phyloP scores from a whole-genome alignment of 1,140 invertebrate species.

The Parapsyche elsis region DNA sequence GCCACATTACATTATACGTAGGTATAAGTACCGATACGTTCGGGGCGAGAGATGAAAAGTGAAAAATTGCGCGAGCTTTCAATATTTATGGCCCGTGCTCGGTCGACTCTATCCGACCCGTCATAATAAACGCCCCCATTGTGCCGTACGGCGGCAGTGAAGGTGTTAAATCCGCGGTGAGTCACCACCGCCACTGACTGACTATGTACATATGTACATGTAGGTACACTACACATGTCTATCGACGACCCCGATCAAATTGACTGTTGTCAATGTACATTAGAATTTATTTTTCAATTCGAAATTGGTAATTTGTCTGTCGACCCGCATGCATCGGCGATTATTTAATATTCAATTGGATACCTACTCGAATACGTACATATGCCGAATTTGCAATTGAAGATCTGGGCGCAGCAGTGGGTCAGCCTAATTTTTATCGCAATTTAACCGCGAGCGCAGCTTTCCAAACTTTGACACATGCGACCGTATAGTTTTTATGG shows the following conservation, averaged over 20 bases:
- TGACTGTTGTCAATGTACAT: background rate
- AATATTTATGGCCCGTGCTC: constrained; percentile 31
- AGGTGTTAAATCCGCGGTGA: background rate
- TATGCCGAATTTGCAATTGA: background rate
- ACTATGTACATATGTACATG: background rate
- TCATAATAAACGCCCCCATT: background rate
- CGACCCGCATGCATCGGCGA: background rate
- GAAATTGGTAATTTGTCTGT: background rate
- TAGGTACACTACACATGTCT: background rate
- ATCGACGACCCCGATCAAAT: no score
- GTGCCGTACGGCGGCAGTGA: background rate
- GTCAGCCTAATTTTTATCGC: no score
- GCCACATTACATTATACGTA: constrained; percentile 16
- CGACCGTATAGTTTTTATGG: no score
- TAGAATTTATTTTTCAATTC: no score
- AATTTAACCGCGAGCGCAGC: no score
- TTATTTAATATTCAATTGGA: constrained; percentile 9
- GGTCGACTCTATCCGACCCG: background rate
- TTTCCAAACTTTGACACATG: no score
- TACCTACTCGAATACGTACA: background rate
- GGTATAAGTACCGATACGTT: background rate
- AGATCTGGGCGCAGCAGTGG: no score
- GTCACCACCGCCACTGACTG: background rate
- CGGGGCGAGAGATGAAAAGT: constrained; percentile 36
- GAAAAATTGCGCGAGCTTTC: constrained; percentile 39